Base-by-base conservation (phyloP, 2,113 vertebrate species). In the Typhlomys cinereus region DNA sequence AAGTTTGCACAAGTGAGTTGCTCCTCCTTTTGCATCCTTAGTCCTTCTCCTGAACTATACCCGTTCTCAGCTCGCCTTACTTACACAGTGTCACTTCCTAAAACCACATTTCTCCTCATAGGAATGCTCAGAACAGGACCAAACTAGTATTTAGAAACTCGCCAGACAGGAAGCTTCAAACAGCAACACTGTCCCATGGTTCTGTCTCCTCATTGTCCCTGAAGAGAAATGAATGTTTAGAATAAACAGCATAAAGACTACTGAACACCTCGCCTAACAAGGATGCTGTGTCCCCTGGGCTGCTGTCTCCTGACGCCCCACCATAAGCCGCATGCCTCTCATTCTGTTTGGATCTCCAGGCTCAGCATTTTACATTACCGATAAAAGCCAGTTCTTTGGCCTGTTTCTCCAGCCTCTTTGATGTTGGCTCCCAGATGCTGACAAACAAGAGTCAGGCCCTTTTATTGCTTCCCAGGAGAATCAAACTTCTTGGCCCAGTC, bases 351-450 rank as follows among this genome's bases (percentile, higher is more conserved):
- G 90, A 69, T 81, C 87, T 89, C 31, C 52, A 52, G 62, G 34
- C 39, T 73, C 41, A 95, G 73, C 64, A 20, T 15, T 29, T 66
- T 66, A 0, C 8, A 41, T 74, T 18, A 27, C 6, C 27, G 61
- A 88, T 73, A 85, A 95, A 67, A 81, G 48, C 66, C 27, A 71
- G 67, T 94, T 95, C 93, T 93, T 81, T 93, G 92, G 87, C 44
- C 89, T 92, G 18, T 54, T 79, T 90, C 14, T 41, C 73, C 84
- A 20, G 0, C 84, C 76, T 39, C 73, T 92, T 83, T 74, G 80
- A 39, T 86, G 80, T 41, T 57, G 87, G 74, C n/a, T 93, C 85
- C 69, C 89, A 95, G 82, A 83, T 78, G 46, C 69, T 74, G 50
- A 88, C 48, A 85, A 96, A 89, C 66, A 95, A 75, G 50, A 74